phyloP scores from a whole-genome alignment of 2,797 vertebrate genomes.

The Tangara arthus region DNA sequence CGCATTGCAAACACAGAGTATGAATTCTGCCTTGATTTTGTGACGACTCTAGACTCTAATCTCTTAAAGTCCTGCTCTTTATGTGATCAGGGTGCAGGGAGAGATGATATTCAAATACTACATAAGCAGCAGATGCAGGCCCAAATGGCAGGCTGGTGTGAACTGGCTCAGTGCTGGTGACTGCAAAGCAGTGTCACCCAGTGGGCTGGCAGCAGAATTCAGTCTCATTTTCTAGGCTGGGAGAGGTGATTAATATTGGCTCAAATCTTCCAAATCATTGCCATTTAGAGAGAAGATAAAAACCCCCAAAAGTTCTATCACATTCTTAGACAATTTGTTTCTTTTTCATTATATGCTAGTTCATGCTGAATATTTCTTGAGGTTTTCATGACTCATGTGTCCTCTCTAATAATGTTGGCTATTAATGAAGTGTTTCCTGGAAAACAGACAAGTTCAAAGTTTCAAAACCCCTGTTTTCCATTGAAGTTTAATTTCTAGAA shows the following conservation, averaged over 20 bases:
- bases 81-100: not conserved
- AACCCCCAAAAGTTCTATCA: not conserved
- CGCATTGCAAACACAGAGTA: not conserved
- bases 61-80: not conserved
- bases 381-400: conserved; percentile 41
- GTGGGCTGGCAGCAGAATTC: not conserved
- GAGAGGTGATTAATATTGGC: not conserved
- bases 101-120: not conserved
- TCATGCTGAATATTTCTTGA: conserved; percentile 12
- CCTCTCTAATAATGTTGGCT: conserved; percentile 21
- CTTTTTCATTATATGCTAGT: not conserved
- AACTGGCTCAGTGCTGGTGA: not conserved
- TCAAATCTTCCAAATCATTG: not conserved
- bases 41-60: accelerated
- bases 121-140: not conserved
- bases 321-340: not conserved
- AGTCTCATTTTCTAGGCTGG: not conserved
- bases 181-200: not conserved
- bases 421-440: conserved; percentile 51
- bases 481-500: conserved; percentile 53
- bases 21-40: not conserved
- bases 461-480: conserved; percentile 26
- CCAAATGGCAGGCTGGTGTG: not conserved
- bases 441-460: conserved; percentile 31
- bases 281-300: not conserved